Evolutionary conservation across 2,113 vertebrate species (phyloP), one percentile per base, ranked within the genome.

Genomic region (Anser cygnoides): DNA sequence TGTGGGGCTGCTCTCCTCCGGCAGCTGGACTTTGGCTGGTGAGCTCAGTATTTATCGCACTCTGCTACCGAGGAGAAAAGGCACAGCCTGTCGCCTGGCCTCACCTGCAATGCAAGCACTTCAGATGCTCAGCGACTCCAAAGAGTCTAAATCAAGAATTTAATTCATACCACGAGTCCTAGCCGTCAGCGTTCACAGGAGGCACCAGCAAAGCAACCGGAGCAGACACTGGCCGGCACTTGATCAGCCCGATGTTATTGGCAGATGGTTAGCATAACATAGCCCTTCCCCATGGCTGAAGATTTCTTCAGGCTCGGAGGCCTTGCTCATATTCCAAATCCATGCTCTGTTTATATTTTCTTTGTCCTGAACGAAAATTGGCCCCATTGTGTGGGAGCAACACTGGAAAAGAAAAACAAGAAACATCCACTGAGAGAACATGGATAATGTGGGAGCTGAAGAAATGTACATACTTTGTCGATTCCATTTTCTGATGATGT

Each of bases 381-480:
- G 98, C 97, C 97, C 94, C 97, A 97, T 98, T 98, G 98, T 98
- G 98, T 99, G 98, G 99, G 98, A 99, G 97, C 94, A 97, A 97
- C 95, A 95, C 92, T 96, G 94, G 90, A 97, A 97, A 98, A 98
- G 98, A 98, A 98, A 98, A 96, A 97, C 95, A 97, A 97, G 97
- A 97, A 96, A 96, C 97, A 98, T 98, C 98, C 98, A 97, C 95
- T 91, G 98, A 97, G 97, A 97, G 97, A 98, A 98, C 98, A 96
- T 96, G 96, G 95, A 97, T 97, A 97, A 97, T 97, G 97, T 98
- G 98, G 98, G 98, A 98, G 97, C 97, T 97, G 96, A 97, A 96
- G 97, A 97, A 97, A 97, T 91, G 96, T 86, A 98, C 95, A 97
- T 97, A 98, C 96, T 97, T 97, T 76, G 91, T 96, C 95, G 92